phyloP scores from a whole-genome alignment of 2,888 invertebrate species.

The Alviniconcha strummeri region DNA sequence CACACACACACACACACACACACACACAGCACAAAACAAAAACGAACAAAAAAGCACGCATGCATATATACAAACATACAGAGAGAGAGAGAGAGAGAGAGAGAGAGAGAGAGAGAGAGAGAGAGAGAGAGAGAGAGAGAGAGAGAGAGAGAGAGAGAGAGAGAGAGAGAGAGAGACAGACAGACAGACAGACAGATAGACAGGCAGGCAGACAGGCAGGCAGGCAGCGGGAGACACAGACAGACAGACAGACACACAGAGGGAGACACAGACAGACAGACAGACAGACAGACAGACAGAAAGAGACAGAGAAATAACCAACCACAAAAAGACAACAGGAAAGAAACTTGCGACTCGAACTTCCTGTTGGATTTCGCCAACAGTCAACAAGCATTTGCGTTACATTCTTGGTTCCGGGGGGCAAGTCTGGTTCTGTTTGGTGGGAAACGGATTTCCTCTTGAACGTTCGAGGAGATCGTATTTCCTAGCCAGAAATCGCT shows the following conservation, averaged over 20 bases:
- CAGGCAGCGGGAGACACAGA: slow-evolving; percentile 13
- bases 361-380: no score
- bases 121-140: background rate
- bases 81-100: background rate
- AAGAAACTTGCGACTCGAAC: no score
- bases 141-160: slow-evolving; percentile 11
- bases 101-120: slow-evolving; percentile 12
- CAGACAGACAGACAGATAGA: slow-evolving; percentile 12
- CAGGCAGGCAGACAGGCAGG: background rate
- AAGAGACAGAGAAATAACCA: background rate
- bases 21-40: background rate
- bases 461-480: no score
- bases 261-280: background rate
- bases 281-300: background rate
- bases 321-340: no score
- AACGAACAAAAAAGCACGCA: background rate
- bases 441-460: no score
- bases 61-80: background rate
- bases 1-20: background rate
- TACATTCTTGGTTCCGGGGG: no score
- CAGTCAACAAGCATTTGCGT: no score
- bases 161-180: background rate
- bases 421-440: no score
- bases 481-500: no score
- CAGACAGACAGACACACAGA: background rate